Evolutionary conservation across 1,140 invertebrate species (phyloP).

Genomic region (Myzus persicae): DNA sequence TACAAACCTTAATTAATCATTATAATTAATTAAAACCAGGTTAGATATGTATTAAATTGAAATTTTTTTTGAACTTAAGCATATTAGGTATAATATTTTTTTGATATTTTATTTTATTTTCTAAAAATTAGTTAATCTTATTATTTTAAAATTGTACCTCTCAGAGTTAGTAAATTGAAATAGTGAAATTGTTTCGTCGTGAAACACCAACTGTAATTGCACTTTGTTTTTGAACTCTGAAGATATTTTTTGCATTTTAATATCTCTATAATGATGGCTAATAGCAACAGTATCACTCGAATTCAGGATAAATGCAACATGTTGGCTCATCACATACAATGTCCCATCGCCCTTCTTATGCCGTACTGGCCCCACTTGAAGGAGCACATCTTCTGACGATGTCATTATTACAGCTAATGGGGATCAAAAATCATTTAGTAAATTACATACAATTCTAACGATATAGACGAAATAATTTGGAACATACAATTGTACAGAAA

Average conservation of each 20-base stretch:
- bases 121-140: neutral
- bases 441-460: neutral
- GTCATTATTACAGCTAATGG: conserved; percentile 71
- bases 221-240: conserved; percentile 98
- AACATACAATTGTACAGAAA: neutral
- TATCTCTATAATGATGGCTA: conserved; percentile 93
- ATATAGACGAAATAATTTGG: neutral
- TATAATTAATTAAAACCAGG: too few species aligned
- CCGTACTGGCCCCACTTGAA: conserved; percentile 89
- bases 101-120: neutral
- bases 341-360: conserved; percentile 97
- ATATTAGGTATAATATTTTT: neutral
- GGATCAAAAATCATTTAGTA: neutral
- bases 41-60: too few species aligned
- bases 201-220: conserved; percentile 96
- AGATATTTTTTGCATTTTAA: conserved; percentile 98
- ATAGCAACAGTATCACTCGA: conserved; percentile 90
- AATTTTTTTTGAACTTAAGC: neutral
- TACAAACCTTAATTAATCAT: neutral
- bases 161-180: conserved; percentile 96
- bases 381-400: conserved; percentile 90
- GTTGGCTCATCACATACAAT: conserved; percentile 93
- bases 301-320: conserved; percentile 94
- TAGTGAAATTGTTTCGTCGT: conserved; percentile 92
- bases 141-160: conserved; percentile 66